phyloP scores from a whole-genome alignment of 2,888 invertebrate species.

The Eilema sororculum region DNA sequence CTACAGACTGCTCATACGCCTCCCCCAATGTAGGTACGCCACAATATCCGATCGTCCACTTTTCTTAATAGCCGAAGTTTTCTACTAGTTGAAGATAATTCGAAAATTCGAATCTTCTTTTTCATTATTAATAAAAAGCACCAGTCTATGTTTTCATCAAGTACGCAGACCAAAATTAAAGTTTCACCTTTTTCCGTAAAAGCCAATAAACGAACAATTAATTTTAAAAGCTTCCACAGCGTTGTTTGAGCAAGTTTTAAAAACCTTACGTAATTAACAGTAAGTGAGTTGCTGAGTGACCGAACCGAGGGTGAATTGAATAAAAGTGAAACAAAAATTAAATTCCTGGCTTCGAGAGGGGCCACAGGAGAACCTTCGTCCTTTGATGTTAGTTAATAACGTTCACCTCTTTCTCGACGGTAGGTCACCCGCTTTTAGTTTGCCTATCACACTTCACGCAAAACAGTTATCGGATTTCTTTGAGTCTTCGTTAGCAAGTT shows the following conservation, averaged over 20 bases:
- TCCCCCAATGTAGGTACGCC: too few relatives aligned
- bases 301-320: constrained; percentile 52
- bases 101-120: neutral
- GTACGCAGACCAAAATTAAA: constrained; percentile 7
- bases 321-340: constrained; percentile 79
- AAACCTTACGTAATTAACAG: constrained; percentile 61
- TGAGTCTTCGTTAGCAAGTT: neutral
- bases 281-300: constrained; percentile 50
- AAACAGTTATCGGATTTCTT: neutral
- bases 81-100: neutral
- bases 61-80: too few relatives aligned
- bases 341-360: constrained; percentile 62
- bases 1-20: too few relatives aligned
- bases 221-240: constrained; percentile 59
- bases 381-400: constrained; percentile 75
- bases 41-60: too few relatives aligned
- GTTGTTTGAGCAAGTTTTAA: constrained; percentile 67
- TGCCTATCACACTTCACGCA: neutral
- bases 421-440: constrained; percentile 56
- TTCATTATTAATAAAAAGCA: neutral
- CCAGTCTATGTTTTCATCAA: neutral
- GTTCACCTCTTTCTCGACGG: constrained; percentile 65
- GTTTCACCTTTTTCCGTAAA: constrained; percentile 32
- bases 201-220: constrained; percentile 58
- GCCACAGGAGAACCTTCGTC: constrained; percentile 58